Conservation (phyloP, 2,797 vertebrate genomes). For the Sternarchorhynchus goeldii region DNA sequence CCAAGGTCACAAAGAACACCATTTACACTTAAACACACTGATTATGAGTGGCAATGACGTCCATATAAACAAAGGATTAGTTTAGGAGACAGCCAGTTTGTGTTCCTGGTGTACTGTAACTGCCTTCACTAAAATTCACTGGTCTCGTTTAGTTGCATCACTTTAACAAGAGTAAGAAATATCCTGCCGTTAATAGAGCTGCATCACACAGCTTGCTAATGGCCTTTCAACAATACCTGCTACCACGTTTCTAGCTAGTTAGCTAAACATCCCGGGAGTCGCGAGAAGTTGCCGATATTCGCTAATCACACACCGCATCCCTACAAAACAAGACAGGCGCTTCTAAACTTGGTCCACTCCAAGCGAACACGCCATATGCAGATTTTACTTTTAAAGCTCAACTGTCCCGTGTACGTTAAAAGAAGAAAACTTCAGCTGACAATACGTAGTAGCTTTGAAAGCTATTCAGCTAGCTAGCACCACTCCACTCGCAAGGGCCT, state of each 20-base stretch:
- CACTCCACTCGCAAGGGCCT: slow-evolving; percentile 3
- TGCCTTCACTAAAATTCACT: not conserved
- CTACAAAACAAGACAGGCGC: slow-evolving; percentile 1
- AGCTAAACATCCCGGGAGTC: slow-evolving; percentile 52
- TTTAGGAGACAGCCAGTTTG: not conserved
- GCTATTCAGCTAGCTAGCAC: not conserved
- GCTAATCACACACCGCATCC: not conserved
- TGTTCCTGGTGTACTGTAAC: not conserved
- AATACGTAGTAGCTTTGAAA: not conserved
- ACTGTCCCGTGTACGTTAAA: not conserved
- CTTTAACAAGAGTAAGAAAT: not conserved
- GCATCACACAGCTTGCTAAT: slow-evolving; percentile 10
- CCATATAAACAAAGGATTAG: not conserved
- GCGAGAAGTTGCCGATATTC: slow-evolving; percentile 20
- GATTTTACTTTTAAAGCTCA: not conserved
- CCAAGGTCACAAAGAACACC: too few relatives aligned
- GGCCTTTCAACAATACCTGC: slow-evolving; percentile 52
- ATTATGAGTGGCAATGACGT: not conserved
- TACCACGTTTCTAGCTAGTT: slow-evolving; percentile 51
- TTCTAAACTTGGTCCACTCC: not conserved
- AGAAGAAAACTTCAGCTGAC: not conserved
- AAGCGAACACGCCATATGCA: too few relatives aligned
- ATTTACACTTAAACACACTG: not conserved
- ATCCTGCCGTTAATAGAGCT: not conserved
- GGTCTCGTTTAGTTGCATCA: not conserved